These are phyloP conservation scores for Buceros bicornis DNA, from an alignment of 2,797 vertebrate genomes.

Conservation along the genomic window DNA sequence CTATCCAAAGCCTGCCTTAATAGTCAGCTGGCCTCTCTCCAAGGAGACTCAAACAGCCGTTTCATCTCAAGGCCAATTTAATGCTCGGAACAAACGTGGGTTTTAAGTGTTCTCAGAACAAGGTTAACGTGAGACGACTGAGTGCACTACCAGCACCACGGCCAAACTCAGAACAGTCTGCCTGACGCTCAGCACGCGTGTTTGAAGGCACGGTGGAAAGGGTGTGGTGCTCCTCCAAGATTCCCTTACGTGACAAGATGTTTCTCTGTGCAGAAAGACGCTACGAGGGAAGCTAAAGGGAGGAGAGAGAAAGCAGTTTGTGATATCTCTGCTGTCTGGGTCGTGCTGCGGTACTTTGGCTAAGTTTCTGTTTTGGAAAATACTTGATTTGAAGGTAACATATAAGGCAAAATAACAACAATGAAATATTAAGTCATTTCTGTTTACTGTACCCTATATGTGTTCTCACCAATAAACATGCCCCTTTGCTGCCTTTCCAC, in stretches of 20 bases:
- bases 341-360: neutral
- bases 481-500: neutral
- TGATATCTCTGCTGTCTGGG: neutral
- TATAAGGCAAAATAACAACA: neutral
- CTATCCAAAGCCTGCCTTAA: neutral
- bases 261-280: neutral
- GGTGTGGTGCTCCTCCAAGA: neutral
- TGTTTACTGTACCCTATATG: neutral
- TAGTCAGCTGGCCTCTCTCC: constrained; percentile 20
- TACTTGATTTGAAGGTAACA: neutral
- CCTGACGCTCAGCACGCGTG: rapidly evolving
- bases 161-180: neutral
- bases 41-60: constrained; percentile 31
- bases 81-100: neutral
- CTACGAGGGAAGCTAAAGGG: neutral
- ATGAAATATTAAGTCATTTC: neutral
- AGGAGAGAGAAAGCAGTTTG: neutral
- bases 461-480: neutral
- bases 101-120: constrained; percentile 9
- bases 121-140: neutral
- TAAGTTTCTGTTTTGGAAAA: neutral
- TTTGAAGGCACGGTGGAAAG: neutral
- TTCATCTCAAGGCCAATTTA: constrained; percentile 56
- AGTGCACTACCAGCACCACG: neutral
- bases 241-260: rapidly evolving